These are phyloP conservation scores for Aurelia sp. DNA, from an alignment of 30 jellyfish, hydroid and myxozoan genomes.

Conservation along the genomic window DNA sequence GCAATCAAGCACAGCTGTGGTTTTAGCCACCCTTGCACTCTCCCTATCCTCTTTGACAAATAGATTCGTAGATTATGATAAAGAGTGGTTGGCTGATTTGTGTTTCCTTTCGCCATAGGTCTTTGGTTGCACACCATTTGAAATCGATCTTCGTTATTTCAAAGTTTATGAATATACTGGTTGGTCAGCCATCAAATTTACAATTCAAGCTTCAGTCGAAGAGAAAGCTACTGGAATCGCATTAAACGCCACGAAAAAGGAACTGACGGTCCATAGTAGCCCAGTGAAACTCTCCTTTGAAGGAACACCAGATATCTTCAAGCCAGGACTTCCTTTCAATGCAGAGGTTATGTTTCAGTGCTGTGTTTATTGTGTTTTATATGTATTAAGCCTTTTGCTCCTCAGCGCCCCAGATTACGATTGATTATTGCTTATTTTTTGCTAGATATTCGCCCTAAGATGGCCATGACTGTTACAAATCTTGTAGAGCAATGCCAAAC, in stretches of 20 bases:
- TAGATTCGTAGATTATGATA: too few relatives aligned
- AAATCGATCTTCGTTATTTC: slow-evolving; percentile 39
- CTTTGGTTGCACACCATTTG: slow-evolving; percentile 57
- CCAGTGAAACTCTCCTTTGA: slow-evolving; percentile 66
- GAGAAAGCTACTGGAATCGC: slow-evolving; percentile 87
- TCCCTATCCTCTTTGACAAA: too few relatives aligned
- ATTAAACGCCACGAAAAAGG: slow-evolving; percentile 53
- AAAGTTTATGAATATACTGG: slow-evolving; percentile 32
- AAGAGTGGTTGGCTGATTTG: too few relatives aligned
- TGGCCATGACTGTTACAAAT: too few relatives aligned
- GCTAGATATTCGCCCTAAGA: neutral
- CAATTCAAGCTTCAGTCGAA: slow-evolving; percentile 69
- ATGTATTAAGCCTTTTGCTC: neutral
- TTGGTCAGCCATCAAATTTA: neutral
- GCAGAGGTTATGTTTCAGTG: slow-evolving; percentile 69
- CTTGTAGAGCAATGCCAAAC: too few relatives aligned
- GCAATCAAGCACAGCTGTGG: too few relatives aligned
- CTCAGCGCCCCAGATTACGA: neutral
- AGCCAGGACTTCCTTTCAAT: slow-evolving; percentile 93
- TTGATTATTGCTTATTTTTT: neutral
- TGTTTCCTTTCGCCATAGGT: slow-evolving; percentile 13
- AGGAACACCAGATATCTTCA: slow-evolving; percentile 78
- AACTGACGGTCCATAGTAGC: slow-evolving; percentile 7
- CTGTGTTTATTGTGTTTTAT: neutral
- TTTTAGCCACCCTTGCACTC: too few relatives aligned